phyloP scores from a whole-genome alignment of 2,888 invertebrate species.

The Luffia ferchaultella region DNA sequence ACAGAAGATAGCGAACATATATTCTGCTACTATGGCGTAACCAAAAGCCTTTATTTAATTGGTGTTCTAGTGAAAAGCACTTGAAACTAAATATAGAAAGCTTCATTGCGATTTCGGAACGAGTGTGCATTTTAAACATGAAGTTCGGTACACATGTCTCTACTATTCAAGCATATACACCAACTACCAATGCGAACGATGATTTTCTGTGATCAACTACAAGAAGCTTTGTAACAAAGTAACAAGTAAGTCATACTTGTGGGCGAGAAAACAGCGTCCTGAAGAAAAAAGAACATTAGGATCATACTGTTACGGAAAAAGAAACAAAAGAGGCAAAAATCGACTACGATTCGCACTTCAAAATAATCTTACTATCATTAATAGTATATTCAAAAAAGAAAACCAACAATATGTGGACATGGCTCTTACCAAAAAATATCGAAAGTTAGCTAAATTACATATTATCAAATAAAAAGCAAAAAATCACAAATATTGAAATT shows the following conservation, averaged over 20 bases:
- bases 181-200: slow-evolving; percentile 6
- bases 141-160: slow-evolving; percentile 6
- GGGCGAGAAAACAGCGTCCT: slow-evolving; percentile 6
- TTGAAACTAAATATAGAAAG: slow-evolving; percentile 5
- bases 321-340: slow-evolving; percentile 13
- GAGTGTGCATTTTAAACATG: slow-evolving; percentile 7
- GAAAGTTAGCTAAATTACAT: slow-evolving; percentile 11
- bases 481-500: slow-evolving; percentile 9
- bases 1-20: slow-evolving; percentile 9
- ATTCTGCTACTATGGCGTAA: slow-evolving; percentile 9
- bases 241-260: slow-evolving; percentile 2
- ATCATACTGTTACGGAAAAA: slow-evolving; percentile 12
- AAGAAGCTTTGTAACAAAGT: not conserved
- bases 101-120: slow-evolving; percentile 6
- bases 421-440: slow-evolving; percentile 10
- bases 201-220: slow-evolving; percentile 9
- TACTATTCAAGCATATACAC: slow-evolving; percentile 8
- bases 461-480: no score
- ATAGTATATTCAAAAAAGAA: no score
- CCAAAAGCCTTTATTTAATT: slow-evolving; percentile 10
- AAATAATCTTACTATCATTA: slow-evolving; percentile 12
- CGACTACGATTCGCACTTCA: slow-evolving; percentile 11
- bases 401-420: slow-evolving; percentile 9
- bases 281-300: slow-evolving; percentile 11
- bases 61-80: slow-evolving; percentile 11